Percentiles rank a stretch among this genome's conserved stretches.
Evolutionary conservation across 2,888 invertebrate genomes (phyloP).

Genomic region (Polymixis lichenea): DNA sequence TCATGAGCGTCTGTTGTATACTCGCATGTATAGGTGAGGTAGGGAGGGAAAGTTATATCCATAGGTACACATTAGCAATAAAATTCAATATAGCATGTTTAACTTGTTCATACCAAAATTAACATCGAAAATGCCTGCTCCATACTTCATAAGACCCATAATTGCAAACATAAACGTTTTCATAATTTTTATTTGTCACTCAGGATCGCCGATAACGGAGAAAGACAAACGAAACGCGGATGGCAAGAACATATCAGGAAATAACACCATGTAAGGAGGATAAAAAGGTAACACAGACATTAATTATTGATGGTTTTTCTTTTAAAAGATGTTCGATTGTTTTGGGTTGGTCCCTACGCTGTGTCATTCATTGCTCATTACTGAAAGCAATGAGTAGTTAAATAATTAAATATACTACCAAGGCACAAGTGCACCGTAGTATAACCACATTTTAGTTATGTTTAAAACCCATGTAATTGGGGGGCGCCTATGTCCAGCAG

Average conservation of each 20-base stretch:
- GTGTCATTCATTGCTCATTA: neutral
- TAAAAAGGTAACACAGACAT: conserved; percentile 29
- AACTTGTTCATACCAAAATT: neutral
- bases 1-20: neutral
- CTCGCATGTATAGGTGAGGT: neutral
- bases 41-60: neutral
- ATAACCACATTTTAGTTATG: neutral
- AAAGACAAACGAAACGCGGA: conserved; percentile 50
- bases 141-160: neutral
- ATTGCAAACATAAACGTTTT: neutral
- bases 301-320: neutral
- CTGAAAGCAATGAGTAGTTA: neutral
- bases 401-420: neutral
- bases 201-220: conserved; percentile 48
- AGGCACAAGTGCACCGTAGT: neutral
- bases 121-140: conserved; percentile 24
- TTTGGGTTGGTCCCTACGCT: too few species aligned
- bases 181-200: conserved; percentile 6
- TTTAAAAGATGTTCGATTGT: too few species aligned
- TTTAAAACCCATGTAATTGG: neutral
- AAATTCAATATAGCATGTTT: conserved; percentile 23
- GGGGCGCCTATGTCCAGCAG: too few species aligned
- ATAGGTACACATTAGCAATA: neutral
- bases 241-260: conserved; percentile 38
- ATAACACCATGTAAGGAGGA: conserved; percentile 54